Evolutionary conservation across 2,113 vertebrate species (phyloP), one percentile per base, ranked within the genome.

Genomic region (Neogale vison): DNA sequence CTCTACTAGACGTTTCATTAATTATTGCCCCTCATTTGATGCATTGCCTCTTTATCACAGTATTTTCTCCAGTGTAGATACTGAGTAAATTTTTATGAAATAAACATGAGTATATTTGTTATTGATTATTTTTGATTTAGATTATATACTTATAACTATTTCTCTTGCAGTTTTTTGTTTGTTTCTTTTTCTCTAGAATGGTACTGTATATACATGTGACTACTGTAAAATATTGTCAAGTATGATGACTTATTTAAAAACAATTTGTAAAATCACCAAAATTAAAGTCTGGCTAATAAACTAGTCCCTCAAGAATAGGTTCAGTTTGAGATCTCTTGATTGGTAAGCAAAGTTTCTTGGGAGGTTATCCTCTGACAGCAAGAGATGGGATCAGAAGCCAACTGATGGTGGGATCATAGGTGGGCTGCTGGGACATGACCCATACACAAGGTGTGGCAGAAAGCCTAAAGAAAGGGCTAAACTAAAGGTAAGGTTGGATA

Each of bases 341-440:
- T 17, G 7, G 3, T 34, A 67, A 76, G 29, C 9, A 77, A 29
- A 18, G 15, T 18, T 55, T 55, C 52, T 55, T 55, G 17, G 52
- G 7, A 84, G 4, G 7, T 10, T 45, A 4, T 23, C 4, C 1
- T 29, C 52, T 55, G 0, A 29, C 36, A 84, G 23, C 31, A 52
- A 50, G 21, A 8, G 4, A 14, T 7, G 4, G 14, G 5, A 67
- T 47, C 2, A 12, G 7, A n/a, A 34, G 24, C 8, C 1, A 23
- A 21, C 0, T 11, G 21, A 45, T 20, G 26, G 4, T 91, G 34
- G 7, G 9, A 23, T 57, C 18, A 26, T 34, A 36, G 34, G 5
- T 5, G 18, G 6, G 6, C 2, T 21, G 4, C 42, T 34, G 9
- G 12, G 24, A 1, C 26, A 31, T 76, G 26, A 14, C 1, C 15